Base-by-base conservation (phyloP, 2,888 invertebrate genomes). In the Bembecia ichneumoniformis region DNA sequence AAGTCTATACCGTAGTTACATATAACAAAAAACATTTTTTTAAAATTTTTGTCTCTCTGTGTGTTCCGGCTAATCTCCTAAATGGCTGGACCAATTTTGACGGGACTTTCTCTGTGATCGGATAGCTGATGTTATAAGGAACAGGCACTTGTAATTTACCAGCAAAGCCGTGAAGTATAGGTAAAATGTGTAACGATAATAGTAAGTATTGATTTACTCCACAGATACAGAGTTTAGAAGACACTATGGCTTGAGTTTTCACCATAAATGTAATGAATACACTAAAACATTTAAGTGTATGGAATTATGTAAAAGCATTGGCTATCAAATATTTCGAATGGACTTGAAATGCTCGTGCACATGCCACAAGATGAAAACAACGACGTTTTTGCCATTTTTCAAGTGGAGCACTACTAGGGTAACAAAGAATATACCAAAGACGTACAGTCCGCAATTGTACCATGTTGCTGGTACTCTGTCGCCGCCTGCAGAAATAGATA, bases 401-500 rank as follows among this genome's bases (percentile, higher is more conserved):
- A 70, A 68, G 56, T 79, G 75, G 76, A 60, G 59, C 35, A 81
- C 82, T 14, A 82, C 74, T 52, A 75, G 79, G 3, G 78, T 77
- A 1, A 74, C 73, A 0, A 66, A 53, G 43, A 54, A 51, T 14
- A 5, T 64, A 3, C 74, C 73, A 1, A 60, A 52, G 47, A 80
- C 77, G 3, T 56, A 58, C n/a, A 74, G 75, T 49, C 71, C 74
- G 0, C 50, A 52, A n/a, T 60, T 80, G 3, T 82, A 77, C 48
- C 58, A 75, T 15, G 52, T 82, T 0, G 65, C 65, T 3, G 82
- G 82, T 7, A 76, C 77, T 1, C 44, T 77, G 3, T 78, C 73
- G 14, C 28, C 7, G 9, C 28, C 28, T 28, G 2, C 1, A 2
- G 9, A 28, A 28, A 1, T 9, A 28, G n/a, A n/a, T n/a, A n/a